Evolutionary conservation across 2,113 vertebrate species (phyloP).

Genomic region (Pitta sordida): DNA sequence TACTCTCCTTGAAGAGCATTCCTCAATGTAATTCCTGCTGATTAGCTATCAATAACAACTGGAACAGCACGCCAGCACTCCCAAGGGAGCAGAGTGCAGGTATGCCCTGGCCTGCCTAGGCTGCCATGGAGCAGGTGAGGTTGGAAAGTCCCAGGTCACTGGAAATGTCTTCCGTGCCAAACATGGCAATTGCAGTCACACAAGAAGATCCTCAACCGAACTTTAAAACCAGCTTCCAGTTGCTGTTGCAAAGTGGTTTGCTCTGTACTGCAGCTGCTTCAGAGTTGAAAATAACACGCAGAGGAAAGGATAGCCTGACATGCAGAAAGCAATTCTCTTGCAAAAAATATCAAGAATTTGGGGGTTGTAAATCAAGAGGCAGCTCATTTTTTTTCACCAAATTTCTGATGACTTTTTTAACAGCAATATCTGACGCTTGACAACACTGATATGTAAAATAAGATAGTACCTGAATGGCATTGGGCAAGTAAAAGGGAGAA

Average conservation of each 20-base stretch:
- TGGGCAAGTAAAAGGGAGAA: background rate
- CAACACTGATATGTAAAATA: background rate
- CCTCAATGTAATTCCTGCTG: background rate
- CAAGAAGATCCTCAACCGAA: background rate
- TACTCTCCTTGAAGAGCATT: background rate
- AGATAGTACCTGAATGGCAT: background rate
- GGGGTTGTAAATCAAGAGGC: background rate
- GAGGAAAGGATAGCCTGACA: background rate
- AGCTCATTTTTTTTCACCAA: background rate
- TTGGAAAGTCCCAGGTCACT: background rate
- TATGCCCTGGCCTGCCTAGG: background rate
- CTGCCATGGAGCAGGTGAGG: background rate
- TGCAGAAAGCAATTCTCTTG: background rate
- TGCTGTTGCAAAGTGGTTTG: background rate
- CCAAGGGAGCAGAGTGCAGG: background rate
- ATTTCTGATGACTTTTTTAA: background rate
- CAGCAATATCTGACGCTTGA: background rate
- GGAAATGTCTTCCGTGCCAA: background rate
- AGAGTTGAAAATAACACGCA: background rate
- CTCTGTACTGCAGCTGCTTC: background rate
- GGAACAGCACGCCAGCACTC: background rate
- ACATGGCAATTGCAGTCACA: background rate
- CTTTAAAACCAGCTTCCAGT: background rate
- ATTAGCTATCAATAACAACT: background rate
- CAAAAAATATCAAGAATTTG: background rate